Evolutionary conservation across 2,888 invertebrate species (phyloP).

Genomic region (Leptinotarsa peninsularis): DNA sequence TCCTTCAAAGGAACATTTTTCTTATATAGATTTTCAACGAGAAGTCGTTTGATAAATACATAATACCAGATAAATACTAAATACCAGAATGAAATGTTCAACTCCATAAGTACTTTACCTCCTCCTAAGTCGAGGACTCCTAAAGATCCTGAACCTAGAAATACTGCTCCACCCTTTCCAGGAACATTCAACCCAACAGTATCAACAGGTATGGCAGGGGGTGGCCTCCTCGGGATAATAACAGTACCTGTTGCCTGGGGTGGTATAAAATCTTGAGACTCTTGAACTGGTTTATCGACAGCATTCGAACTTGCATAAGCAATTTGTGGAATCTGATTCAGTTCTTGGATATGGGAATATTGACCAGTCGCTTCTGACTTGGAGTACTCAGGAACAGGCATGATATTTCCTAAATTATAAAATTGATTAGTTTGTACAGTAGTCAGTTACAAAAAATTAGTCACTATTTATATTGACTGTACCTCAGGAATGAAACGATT

Average conservation of each 20-base stretch:
- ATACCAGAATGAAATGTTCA: no score
- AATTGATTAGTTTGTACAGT: no score
- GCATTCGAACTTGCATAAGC: conserved; percentile 47
- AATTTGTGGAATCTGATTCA: conserved; percentile 26
- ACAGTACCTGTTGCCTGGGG: conserved; percentile 56
- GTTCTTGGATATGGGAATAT: not conserved
- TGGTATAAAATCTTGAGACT: conserved; percentile 54
- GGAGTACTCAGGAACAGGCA: conserved; percentile 38
- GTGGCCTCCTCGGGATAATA: conserved; percentile 54
- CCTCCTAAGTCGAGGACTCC: conserved; percentile 62
- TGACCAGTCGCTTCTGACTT: not conserved
- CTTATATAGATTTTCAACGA: no score
- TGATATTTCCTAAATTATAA: conserved; percentile 34
- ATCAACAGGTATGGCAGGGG: conserved; percentile 58
- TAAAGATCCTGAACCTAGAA: conserved; percentile 61
- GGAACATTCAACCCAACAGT: conserved; percentile 57
- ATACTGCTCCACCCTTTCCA: conserved; percentile 56
- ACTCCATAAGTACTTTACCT: conserved; percentile 45
- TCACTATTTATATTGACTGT: no score
- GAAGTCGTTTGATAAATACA: no score
- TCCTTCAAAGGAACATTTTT: no score
- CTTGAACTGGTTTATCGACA: conserved; percentile 58
- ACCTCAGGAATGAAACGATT: no score
- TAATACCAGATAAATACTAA: no score
- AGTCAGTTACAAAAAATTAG: no score